Conservation (phyloP, 1,140 invertebrate genomes). For the Panagrolaimus sp. region DNA sequence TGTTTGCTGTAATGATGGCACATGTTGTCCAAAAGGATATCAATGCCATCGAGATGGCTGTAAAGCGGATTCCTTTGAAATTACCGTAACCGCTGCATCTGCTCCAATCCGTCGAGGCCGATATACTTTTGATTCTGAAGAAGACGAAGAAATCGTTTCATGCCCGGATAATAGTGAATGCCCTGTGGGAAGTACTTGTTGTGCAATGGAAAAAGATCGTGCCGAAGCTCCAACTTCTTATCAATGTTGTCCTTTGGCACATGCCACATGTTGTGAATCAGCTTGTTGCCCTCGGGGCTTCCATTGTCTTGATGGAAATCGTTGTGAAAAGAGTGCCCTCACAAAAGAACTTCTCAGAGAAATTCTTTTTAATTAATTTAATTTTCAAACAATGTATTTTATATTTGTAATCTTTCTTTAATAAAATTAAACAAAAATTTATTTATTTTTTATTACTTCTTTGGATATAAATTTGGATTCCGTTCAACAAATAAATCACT, state of each 20-base stretch:
- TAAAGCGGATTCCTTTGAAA: neutral
- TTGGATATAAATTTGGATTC: too few relatives aligned
- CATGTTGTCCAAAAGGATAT: constrained; percentile 11
- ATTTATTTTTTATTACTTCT: too few relatives aligned
- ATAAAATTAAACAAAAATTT: too few relatives aligned
- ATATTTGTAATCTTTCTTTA: too few relatives aligned
- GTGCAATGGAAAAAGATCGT: neutral
- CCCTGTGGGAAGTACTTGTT: neutral
- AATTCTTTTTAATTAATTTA: too few relatives aligned
- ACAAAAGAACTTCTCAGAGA: neutral
- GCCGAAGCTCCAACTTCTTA: neutral
- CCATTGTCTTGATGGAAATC: constrained; percentile 4
- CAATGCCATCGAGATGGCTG: neutral
- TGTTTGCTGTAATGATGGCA: neutral
- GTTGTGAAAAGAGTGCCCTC: neutral
- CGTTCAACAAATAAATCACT: too few relatives aligned
- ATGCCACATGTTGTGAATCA: neutral
- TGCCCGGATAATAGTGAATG: constrained; percentile 1
- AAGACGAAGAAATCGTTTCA: neutral
- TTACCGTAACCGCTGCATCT: neutral
- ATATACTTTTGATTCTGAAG: neutral
- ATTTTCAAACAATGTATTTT: too few relatives aligned
- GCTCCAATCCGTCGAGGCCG: neutral
- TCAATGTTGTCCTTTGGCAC: neutral
- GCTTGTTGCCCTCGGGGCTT: neutral